Conservation (phyloP, 1,140 invertebrate species). For the Sycophila sp. region DNA sequence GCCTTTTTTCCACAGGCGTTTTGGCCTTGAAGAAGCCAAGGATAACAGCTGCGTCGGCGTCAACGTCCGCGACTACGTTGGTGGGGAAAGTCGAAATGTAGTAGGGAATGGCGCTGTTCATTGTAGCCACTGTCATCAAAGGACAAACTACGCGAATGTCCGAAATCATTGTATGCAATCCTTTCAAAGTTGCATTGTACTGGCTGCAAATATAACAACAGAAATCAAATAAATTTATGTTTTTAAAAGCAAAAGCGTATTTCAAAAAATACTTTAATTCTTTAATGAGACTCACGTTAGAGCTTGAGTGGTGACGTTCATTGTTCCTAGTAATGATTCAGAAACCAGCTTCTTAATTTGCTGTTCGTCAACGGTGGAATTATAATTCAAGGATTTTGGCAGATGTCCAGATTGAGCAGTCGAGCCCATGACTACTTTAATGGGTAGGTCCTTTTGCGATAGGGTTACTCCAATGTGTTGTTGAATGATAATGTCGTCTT, state of each 20-base stretch:
- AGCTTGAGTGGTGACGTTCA: not conserved
- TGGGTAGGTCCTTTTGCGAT: slow-evolving; percentile 60
- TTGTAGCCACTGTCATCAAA: slow-evolving; percentile 72
- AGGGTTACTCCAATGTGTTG: slow-evolving; percentile 73
- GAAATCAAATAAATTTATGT: not conserved
- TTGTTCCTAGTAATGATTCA: slow-evolving; percentile 71
- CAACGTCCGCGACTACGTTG: slow-evolving; percentile 70
- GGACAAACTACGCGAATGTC: slow-evolving; percentile 85
- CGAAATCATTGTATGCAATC: slow-evolving; percentile 77
- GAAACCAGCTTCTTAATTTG: slow-evolving; percentile 72
- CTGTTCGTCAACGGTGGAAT: slow-evolving; percentile 71
- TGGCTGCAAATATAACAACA: slow-evolving; percentile 53
- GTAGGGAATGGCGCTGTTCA: slow-evolving; percentile 72
- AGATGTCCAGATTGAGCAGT: slow-evolving; percentile 77
- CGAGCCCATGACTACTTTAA: slow-evolving; percentile 76
- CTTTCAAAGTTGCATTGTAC: slow-evolving; percentile 75
- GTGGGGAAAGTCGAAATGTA: slow-evolving; percentile 77
- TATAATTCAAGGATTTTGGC: slow-evolving; percentile 66
- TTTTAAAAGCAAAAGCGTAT: not conserved
- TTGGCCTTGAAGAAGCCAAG: slow-evolving; percentile 78
- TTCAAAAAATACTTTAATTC: not conserved
- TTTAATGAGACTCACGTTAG: slow-evolving; percentile 17
- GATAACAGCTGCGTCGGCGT: slow-evolving; percentile 80
- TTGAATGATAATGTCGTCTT: slow-evolving; percentile 75
- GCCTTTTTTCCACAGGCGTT: slow-evolving; percentile 76